Evolutionary conservation across 2,113 vertebrate genomes (phyloP).

Genomic region (Haemorhous mexicanus): DNA sequence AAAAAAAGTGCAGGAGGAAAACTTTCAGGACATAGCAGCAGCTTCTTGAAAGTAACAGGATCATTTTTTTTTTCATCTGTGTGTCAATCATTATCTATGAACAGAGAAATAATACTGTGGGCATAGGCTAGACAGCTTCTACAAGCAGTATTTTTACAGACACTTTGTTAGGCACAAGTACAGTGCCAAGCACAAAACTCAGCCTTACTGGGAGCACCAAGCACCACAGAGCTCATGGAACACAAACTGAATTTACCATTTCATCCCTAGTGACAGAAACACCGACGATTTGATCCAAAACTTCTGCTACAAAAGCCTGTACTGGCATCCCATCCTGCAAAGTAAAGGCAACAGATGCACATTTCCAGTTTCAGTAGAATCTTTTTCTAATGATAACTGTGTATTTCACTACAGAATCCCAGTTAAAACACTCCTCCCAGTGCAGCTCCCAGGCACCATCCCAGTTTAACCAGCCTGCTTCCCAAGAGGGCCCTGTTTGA

Average conservation of each 20-base stretch:
- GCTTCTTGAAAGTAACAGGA: neutral
- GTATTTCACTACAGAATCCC: neutral
- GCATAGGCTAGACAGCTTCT: neutral
- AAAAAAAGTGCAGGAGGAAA: neutral
- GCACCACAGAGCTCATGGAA: neutral
- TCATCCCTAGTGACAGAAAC: conserved; percentile 83
- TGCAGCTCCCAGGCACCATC: neutral
- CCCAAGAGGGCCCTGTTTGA: neutral
- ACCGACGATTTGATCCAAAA: conserved; percentile 78
- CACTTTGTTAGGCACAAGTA: neutral
- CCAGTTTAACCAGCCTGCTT: neutral
- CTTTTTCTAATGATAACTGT: neutral
- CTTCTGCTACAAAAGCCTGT: conserved; percentile 83
- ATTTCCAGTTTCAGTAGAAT: neutral
- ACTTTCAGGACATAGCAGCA: neutral
- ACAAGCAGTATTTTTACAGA: neutral
- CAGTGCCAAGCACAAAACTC: neutral
- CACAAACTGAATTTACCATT: conserved; percentile 74
- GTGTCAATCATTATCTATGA: neutral
- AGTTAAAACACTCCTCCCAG: neutral
- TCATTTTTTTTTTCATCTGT: neutral
- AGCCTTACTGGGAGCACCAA: neutral
- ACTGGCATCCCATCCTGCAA: conserved; percentile 80
- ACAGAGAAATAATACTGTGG: neutral
- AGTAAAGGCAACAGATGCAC: neutral